A percentile compares a stretch with the other conserved stretches of the same genome.
These are phyloP conservation scores for Ploceus nigricollis DNA, from an alignment of 2,113 vertebrate species.

Conservation along the genomic window DNA sequence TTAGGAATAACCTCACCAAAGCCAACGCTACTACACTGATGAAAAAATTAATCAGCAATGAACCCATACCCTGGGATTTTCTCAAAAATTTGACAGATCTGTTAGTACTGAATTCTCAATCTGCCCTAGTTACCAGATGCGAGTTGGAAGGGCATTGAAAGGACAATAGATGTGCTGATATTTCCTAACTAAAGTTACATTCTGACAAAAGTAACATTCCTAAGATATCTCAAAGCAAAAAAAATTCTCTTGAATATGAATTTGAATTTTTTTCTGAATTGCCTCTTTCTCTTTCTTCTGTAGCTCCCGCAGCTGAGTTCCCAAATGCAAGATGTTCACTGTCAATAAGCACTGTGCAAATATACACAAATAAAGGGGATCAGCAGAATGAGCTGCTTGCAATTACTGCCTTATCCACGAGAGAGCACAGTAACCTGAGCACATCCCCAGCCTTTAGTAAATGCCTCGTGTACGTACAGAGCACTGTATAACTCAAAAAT, in stretches of 20 bases:
- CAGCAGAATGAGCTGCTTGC: conserved; percentile 43
- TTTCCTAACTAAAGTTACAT: neutral
- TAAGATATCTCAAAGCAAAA: neutral
- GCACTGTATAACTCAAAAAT: conserved; percentile 83
- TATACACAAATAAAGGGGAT: neutral
- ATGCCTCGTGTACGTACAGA: conserved; percentile 71
- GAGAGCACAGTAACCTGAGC: conserved; percentile 75
- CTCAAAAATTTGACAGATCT: conserved; percentile 54
- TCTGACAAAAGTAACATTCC: neutral
- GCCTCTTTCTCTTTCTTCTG: neutral
- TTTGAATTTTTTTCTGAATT: neutral
- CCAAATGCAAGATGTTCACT: neutral
- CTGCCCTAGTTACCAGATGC: conserved; percentile 38
- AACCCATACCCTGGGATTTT: conserved; percentile 40
- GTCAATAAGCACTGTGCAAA: conserved; percentile 21
- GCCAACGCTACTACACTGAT: neutral
- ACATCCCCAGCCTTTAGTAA: conserved; percentile 70
- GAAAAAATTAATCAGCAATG: conserved; percentile 44
- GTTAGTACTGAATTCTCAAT: conserved; percentile 35
- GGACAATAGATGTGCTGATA: conserved; percentile 17
- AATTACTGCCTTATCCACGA: conserved; percentile 75
- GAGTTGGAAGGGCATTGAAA: conserved; percentile 26
- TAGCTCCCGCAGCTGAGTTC: neutral
- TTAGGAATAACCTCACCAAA: conserved; percentile 7
- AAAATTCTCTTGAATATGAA: neutral